These are phyloP conservation scores for Apostichopus parvimensis DNA, from an alignment of 35 echinoderm and acorn worm species.

Conservation along the genomic window DNA sequence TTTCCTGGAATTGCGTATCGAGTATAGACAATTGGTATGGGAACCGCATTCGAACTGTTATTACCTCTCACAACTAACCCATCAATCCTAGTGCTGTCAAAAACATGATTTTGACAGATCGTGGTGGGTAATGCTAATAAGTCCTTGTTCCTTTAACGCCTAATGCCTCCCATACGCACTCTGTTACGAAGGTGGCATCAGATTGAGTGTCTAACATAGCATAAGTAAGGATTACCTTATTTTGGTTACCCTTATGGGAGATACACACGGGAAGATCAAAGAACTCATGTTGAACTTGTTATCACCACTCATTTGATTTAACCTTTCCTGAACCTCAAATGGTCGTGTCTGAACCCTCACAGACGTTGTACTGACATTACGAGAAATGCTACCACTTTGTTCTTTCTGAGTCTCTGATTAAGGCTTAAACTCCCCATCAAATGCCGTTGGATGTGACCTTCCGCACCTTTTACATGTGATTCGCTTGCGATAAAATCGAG, in stretches of 20 bases:
- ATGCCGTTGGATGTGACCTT: neutral
- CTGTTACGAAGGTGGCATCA: slow-evolving; percentile 18
- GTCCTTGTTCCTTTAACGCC: neutral
- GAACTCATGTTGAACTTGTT: slow-evolving; percentile 1
- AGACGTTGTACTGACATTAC: too few relatives aligned
- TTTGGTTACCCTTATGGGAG: slow-evolving; percentile 2
- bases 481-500: neutral
- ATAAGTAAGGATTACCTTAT: neutral
- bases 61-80: slow-evolving; percentile 14
- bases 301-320: neutral
- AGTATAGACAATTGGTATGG: too few relatives aligned
- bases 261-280: neutral
- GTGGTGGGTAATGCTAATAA: too few relatives aligned
- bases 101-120: neutral
- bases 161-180: neutral
- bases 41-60: too few relatives aligned
- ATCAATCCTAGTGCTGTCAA: slow-evolving; percentile 24
- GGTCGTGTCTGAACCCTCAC: too few relatives aligned
- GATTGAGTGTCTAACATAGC: slow-evolving; percentile 17
- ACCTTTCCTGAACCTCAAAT: too few relatives aligned
- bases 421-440: slow-evolving; percentile 20
- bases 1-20: too few relatives aligned
- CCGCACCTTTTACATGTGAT: neutral
- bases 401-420: neutral
- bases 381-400: too few relatives aligned